Conservation (phyloP, 2,888 invertebrate genomes). For the Spilarctia lutea region DNA sequence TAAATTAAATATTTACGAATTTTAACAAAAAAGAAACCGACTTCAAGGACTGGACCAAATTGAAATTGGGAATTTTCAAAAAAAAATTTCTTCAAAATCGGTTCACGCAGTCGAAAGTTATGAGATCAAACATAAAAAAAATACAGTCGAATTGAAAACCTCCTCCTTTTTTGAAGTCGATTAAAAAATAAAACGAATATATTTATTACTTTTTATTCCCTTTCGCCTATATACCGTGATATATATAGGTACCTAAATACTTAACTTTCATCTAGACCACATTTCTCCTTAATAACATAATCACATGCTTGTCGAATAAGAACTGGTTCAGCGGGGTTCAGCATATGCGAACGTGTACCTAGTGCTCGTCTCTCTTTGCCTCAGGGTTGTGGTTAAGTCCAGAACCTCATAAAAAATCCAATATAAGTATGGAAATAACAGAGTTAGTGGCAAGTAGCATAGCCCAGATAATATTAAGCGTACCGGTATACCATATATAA, state of each 20-base stretch:
- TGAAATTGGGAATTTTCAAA: too few relatives aligned
- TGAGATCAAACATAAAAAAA: too few relatives aligned
- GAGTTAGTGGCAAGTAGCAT: not conserved
- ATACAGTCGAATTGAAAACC: too few relatives aligned
- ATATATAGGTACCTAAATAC: not conserved
- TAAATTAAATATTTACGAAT: too few relatives aligned
- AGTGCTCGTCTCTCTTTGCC: not conserved
- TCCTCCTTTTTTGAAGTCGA: not conserved
- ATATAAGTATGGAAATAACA: not conserved
- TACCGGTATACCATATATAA: not conserved
- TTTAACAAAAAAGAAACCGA: too few relatives aligned
- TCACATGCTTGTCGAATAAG: not conserved
- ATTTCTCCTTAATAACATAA: not conserved
- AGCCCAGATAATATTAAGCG: not conserved
- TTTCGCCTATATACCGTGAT: not conserved
- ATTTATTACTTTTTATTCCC: too few relatives aligned
- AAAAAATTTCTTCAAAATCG: too few relatives aligned
- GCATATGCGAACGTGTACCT: not conserved
- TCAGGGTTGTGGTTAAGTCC: not conserved
- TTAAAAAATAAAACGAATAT: not conserved
- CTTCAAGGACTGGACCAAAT: too few relatives aligned
- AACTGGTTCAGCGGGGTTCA: not conserved
- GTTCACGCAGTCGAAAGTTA: too few relatives aligned
- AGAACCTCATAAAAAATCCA: not conserved
- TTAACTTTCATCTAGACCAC: not conserved